These are phyloP conservation scores for Apodemia hepburni DNA, from an alignment of 2,888 invertebrate species.

Conservation along the genomic window DNA sequence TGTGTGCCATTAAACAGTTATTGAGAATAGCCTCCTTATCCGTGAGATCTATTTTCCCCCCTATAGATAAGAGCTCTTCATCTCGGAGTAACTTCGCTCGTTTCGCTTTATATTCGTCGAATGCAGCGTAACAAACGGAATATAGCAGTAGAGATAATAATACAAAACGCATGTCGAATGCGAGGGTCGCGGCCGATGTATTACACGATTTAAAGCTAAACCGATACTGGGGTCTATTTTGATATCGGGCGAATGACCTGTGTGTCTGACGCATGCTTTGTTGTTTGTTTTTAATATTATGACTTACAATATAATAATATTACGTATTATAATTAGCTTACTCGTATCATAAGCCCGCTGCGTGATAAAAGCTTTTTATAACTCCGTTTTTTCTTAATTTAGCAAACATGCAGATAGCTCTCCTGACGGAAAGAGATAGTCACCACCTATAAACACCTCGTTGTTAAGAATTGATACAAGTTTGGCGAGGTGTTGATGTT, in stretches of 20 bases:
- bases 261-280: background rate
- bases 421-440: too few species aligned
- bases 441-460: too few species aligned
- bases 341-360: too few species aligned
- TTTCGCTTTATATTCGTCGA: conserved; percentile 41
- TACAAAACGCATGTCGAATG: conserved; percentile 31
- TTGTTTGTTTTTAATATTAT: background rate
- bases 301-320: too few species aligned
- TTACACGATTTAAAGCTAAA: conserved; percentile 24
- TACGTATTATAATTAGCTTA: too few species aligned
- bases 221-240: conserved; percentile 26
- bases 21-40: conserved; percentile 75
- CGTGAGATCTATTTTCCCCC: conserved; percentile 70
- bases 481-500: too few species aligned
- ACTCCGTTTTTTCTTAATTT: too few species aligned
- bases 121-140: conserved; percentile 39
- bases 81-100: conserved; percentile 65
- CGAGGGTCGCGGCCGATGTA: conserved; percentile 23
- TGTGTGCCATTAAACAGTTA: conserved; percentile 79
- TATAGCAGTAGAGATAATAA: conserved; percentile 29
- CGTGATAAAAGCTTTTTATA: too few species aligned
- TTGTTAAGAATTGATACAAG: too few species aligned
- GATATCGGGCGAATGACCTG: conserved; percentile 26
- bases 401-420: too few species aligned
- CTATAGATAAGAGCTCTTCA: conserved; percentile 69